A percentile compares a stretch with the other conserved stretches of the same genome.
phyloP scores from a whole-genome alignment of 92 coral and sea anemone genomes.

The Porites cylindrica region DNA sequence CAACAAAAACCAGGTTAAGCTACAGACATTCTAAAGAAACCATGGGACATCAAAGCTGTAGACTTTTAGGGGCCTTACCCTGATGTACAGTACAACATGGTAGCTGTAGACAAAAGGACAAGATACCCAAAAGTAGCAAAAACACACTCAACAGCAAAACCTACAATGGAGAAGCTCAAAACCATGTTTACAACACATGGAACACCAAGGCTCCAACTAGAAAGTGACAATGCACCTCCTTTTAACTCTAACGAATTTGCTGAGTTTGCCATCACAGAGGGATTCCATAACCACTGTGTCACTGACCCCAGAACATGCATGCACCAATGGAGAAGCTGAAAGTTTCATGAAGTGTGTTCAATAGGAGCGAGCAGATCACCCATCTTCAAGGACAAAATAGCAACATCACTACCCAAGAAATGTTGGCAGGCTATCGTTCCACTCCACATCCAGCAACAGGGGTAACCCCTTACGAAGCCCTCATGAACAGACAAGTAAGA shows the following conservation, averaged over 20 bases:
- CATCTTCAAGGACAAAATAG: constrained; percentile 33
- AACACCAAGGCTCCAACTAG: constrained; percentile 44
- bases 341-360: constrained; percentile 45
- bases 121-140: constrained; percentile 64
- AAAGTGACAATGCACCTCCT: constrained; percentile 76
- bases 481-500: constrained; percentile 34
- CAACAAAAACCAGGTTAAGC: constrained; percentile 46
- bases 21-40: constrained; percentile 50
- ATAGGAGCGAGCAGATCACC: constrained; percentile 28
- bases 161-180: constrained; percentile 51
- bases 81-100: constrained; percentile 54
- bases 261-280: constrained; percentile 61
- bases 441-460: constrained; percentile 58
- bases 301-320: constrained; percentile 65
- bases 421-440: constrained; percentile 52
- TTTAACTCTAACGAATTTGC: constrained; percentile 63
- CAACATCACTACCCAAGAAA: constrained; percentile 37
- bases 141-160: constrained; percentile 46
- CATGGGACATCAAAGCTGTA: constrained; percentile 42
- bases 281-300: constrained; percentile 59
- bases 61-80: constrained; percentile 62
- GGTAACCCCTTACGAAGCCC: constrained; percentile 54
- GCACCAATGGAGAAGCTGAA: constrained; percentile 66
- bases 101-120: constrained; percentile 52
- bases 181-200: constrained; percentile 66